These are phyloP conservation scores for Trematomus bernacchii DNA, from an alignment of 2,797 vertebrate species.

Conservation along the genomic window DNA sequence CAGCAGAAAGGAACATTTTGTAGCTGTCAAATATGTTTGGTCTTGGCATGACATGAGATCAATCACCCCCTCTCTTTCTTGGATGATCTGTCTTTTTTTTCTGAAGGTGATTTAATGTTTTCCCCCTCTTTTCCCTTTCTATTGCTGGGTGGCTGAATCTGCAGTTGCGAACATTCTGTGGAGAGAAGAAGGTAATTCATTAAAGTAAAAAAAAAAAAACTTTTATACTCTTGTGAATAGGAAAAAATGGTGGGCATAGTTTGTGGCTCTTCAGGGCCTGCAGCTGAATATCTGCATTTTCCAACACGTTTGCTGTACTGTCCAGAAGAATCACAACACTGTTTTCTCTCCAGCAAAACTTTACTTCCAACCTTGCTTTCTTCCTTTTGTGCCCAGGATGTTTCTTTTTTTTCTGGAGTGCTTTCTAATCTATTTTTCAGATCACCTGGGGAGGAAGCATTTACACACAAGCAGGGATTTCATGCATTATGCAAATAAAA, in stretches of 20 bases:
- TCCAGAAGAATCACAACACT: constrained; percentile 38
- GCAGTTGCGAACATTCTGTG: constrained; percentile 84
- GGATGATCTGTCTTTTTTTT: constrained; percentile 22
- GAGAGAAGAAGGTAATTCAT: constrained; percentile 82
- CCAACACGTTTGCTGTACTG: constrained; percentile 22
- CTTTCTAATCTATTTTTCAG: constrained; percentile 36
- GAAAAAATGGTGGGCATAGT: constrained; percentile 16
- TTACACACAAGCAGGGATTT: constrained; percentile 23
- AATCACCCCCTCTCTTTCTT: constrained; percentile 26
- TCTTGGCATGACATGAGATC: constrained; percentile 30
- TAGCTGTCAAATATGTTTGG: constrained; percentile 46
- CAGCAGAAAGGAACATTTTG: constrained; percentile 36
- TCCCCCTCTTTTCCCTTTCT: neutral
- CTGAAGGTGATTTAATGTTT: constrained; percentile 39
- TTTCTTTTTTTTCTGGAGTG: constrained; percentile 25
- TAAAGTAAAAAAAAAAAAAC: constrained; percentile 10
- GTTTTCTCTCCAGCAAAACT: constrained; percentile 38
- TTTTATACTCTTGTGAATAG: constrained; percentile 42
- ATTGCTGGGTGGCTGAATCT: constrained; percentile 30
- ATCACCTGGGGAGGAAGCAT: constrained; percentile 35
- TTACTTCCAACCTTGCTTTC: constrained; percentile 20
- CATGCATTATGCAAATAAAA: constrained; percentile 38
- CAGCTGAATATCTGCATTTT: constrained; percentile 31
- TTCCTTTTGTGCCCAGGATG: constrained; percentile 8
- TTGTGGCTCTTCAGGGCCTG: constrained; percentile 12